phyloP scores from a whole-genome alignment of 1,140 invertebrate species.

The Anagrus nilaparvatae region DNA sequence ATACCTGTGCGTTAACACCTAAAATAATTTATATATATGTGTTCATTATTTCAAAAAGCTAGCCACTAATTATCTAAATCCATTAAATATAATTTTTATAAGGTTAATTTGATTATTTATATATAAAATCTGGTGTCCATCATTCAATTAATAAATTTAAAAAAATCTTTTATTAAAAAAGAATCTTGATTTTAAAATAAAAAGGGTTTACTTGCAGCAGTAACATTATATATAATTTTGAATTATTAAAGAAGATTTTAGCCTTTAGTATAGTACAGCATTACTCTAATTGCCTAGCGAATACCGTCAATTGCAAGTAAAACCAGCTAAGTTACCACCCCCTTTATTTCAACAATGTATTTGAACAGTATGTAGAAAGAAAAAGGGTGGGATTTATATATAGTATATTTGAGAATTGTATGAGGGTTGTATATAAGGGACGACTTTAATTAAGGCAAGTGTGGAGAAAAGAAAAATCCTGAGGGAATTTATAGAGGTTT shows the following conservation, averaged over 20 bases:
- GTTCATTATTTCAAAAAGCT: conserved; percentile 14
- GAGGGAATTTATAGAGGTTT: conserved; percentile 40
- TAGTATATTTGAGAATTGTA: conserved; percentile 21
- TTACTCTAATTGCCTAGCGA: conserved; percentile 15
- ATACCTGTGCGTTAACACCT: no score
- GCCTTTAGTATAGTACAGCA: no score
- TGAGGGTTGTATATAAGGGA: conserved; percentile 25
- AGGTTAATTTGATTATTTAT: no score
- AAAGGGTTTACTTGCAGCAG: no score
- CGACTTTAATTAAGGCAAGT: conserved; percentile 41
- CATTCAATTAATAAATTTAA: no score
- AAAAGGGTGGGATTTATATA: conserved; percentile 8
- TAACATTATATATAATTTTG: no score
- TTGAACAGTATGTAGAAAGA: neutral
- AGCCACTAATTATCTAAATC: conserved; percentile 16
- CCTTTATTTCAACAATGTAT: neutral
- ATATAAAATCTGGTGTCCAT: no score
- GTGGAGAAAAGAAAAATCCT: conserved; percentile 41
- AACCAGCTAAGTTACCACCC: no score
- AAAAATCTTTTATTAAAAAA: no score
- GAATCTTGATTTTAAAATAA: no score
- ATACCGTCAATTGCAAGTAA: conserved; percentile 10
- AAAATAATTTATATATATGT: no score
- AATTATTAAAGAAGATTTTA: conserved; percentile 11
- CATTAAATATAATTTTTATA: no score